A percentile compares a stretch with the other conserved stretches of the same genome.
Conservation (phyloP, 2,888 invertebrate species). For the Plemyria rubiginata region DNA sequence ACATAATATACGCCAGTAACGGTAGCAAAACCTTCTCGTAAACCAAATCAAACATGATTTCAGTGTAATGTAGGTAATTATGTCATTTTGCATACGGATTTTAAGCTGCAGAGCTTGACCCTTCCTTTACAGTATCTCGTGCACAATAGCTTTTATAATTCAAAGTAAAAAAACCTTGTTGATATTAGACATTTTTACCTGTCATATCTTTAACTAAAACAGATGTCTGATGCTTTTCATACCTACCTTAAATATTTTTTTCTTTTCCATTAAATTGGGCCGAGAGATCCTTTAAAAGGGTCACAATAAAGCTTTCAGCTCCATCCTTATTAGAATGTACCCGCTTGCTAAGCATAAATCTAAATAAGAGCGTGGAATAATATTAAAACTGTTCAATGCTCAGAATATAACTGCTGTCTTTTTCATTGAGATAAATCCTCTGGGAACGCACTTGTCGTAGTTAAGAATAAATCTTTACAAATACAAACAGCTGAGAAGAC, state of each 20-base stretch:
- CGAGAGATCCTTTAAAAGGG: conserved; percentile 28
- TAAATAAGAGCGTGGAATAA: conserved; percentile 28
- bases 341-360: conserved; percentile 22
- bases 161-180: conserved; percentile 1
- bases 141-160: conserved; percentile 20
- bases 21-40: not conserved
- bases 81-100: not conserved
- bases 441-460: conserved; percentile 23
- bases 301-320: conserved; percentile 32
- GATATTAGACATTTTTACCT: too few species aligned
- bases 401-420: conserved; percentile 25
- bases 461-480: conserved; percentile 32
- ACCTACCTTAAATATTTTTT: conserved; percentile 13
- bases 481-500: conserved; percentile 7
- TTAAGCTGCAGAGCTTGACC: conserved; percentile 6
- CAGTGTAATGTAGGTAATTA: too few species aligned
- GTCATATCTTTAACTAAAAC: too few species aligned
- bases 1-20: not conserved
- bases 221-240: conserved; percentile 17
- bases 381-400: conserved; percentile 14
- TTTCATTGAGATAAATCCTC: conserved; percentile 27
- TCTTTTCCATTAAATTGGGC: conserved; percentile 16
- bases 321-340: conserved; percentile 25
- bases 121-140: conserved; percentile 1
- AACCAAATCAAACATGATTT: conserved; percentile 4